Evolutionary conservation across 2,113 vertebrate genomes (phyloP).

Genomic region (Leptobrachium ailaonicum): DNA sequence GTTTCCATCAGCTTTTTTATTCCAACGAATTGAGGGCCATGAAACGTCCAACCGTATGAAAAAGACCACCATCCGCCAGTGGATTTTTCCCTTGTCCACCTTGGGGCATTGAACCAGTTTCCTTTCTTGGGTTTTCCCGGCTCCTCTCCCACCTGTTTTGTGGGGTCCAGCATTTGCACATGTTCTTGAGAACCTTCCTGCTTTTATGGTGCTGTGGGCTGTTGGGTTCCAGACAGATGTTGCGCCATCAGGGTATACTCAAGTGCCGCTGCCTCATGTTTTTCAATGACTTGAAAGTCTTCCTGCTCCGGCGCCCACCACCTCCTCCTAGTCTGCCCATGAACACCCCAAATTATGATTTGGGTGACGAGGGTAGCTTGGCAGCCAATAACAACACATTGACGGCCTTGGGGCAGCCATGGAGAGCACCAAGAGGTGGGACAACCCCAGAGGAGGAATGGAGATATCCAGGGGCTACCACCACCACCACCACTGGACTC

Average conservation of each 20-base stretch:
- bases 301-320: constrained; percentile 86
- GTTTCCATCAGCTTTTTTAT: no score
- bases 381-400: constrained; percentile 78
- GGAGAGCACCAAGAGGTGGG: constrained; percentile 65
- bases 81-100: neutral
- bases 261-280: constrained; percentile 96
- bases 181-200: constrained; percentile 51
- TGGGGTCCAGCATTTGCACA: constrained; percentile 45
- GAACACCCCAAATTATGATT: constrained; percentile 73
- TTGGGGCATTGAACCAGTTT: constrained; percentile 4
- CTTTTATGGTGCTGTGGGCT: constrained; percentile 71
- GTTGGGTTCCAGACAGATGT: constrained; percentile 78
- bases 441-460: constrained; percentile 73
- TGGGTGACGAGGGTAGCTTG: constrained; percentile 58
- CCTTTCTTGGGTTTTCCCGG: constrained; percentile 34
- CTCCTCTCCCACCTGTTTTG: constrained; percentile 29
- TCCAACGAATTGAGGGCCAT: no score
- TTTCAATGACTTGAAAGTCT: constrained; percentile 95
- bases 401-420: constrained; percentile 67
- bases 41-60: no score
- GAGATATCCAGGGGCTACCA: constrained; percentile 66
- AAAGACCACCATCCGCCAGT: no score
- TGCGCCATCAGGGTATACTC: constrained; percentile 88
- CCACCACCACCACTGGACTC: constrained; percentile 51
- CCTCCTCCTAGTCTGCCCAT: constrained; percentile 77